These are phyloP conservation scores for Tachystola acroxantha DNA, from an alignment of 2,888 invertebrate species.

Conservation along the genomic window DNA sequence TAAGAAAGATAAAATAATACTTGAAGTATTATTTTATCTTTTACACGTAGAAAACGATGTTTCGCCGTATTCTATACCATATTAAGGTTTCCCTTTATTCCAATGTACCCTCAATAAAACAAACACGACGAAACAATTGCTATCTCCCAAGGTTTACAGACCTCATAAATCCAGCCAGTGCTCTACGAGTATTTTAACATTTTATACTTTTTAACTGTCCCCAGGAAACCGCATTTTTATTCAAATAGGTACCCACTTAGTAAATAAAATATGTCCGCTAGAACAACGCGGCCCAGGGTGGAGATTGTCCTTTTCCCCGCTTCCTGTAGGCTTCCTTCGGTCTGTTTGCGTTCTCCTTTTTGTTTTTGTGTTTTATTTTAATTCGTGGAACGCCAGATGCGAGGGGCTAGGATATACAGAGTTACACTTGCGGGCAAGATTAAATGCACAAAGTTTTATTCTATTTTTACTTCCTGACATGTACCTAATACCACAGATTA, in stretches of 20 bases:
- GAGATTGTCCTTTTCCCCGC: constrained; percentile 51
- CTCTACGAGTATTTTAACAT: constrained; percentile 27
- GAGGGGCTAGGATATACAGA: constrained; percentile 13
- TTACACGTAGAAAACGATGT: too few relatives aligned
- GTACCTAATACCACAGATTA: too few relatives aligned
- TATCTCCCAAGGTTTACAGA: constrained; percentile 28
- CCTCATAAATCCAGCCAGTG: constrained; percentile 47
- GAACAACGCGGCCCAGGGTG: constrained; percentile 67
- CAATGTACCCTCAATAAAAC: neutral
- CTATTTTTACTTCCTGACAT: too few relatives aligned
- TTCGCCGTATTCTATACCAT: too few relatives aligned
- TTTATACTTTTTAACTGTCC: constrained; percentile 66
- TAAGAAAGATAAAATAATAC: too few relatives aligned
- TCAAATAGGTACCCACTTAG: constrained; percentile 75
- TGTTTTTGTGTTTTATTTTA: constrained; percentile 32
- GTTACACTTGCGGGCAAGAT: constrained; percentile 12
- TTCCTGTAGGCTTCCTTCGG: constrained; percentile 36
- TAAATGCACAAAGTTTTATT: constrained; percentile 2
- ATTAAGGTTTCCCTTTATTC: too few relatives aligned
- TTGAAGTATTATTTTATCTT: too few relatives aligned
- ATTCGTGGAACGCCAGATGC: constrained; percentile 32
- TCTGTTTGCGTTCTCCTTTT: constrained; percentile 19
- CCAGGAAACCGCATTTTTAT: constrained; percentile 70
- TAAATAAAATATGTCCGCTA: constrained; percentile 73
- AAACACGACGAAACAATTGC: constrained; percentile 7